phyloP scores from a whole-genome alignment of 1,140 invertebrate genomes.

The Gerris buenoi region DNA sequence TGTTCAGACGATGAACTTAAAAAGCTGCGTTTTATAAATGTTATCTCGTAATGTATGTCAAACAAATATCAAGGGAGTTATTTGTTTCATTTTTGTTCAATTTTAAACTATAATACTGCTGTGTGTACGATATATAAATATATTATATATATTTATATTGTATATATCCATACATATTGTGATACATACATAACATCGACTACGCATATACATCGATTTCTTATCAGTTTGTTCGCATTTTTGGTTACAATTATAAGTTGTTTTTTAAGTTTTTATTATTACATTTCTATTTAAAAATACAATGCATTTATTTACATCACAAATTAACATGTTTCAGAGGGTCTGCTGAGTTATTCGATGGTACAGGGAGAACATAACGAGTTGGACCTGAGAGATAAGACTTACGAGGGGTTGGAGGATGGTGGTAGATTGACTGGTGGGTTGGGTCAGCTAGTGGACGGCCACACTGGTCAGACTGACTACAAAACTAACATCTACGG shows the following conservation, averaged over 20 bases:
- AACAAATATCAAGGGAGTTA: too few species aligned
- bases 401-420: conserved; percentile 42
- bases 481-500: conserved; percentile 54
- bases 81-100: too few species aligned
- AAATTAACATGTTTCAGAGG: conserved; percentile 31
- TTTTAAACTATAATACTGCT: too few species aligned
- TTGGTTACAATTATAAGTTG: background rate
- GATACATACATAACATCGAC: too few species aligned
- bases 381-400: conserved; percentile 41
- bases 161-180: too few species aligned
- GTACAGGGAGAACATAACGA: conserved; percentile 36
- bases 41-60: too few species aligned
- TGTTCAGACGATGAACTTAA: too few species aligned
- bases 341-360: conserved; percentile 41
- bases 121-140: too few species aligned
- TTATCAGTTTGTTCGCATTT: background rate
- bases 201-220: background rate
- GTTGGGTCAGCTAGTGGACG: conserved; percentile 83
- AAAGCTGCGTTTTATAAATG: too few species aligned
- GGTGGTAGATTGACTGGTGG: conserved; percentile 49
- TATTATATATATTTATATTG: too few species aligned
- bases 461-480: conserved; percentile 60
- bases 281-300: background rate
- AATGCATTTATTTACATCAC: conserved; percentile 2
- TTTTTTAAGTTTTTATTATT: background rate